Conservation (phyloP, 2,888 invertebrate genomes). For the Agrotis puta region DNA sequence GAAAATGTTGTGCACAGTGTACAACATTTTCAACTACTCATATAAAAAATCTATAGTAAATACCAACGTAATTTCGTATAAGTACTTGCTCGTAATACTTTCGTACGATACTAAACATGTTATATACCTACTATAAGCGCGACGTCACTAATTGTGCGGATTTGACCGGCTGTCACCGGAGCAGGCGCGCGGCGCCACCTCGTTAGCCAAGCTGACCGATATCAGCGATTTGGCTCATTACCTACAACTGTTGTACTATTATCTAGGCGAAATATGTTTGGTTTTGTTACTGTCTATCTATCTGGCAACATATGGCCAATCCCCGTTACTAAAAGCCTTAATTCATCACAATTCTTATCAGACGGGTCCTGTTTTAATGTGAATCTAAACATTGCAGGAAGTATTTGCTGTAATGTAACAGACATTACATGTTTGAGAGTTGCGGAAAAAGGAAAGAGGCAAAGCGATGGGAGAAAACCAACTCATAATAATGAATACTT, state of each 20-base stretch:
- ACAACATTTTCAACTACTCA: background rate
- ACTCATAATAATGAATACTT: too few relatives aligned
- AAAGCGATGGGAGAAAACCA: too few relatives aligned
- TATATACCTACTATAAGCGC: background rate
- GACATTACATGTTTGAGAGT: too few relatives aligned
- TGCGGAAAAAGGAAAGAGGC: too few relatives aligned
- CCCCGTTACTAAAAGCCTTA: too few relatives aligned
- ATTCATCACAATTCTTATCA: too few relatives aligned
- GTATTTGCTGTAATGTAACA: too few relatives aligned
- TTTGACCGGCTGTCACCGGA: conserved; percentile 13
- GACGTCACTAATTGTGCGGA: conserved; percentile 37
- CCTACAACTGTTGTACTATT: conserved; percentile 12
- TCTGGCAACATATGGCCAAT: background rate
- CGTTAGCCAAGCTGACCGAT: conserved; percentile 19
- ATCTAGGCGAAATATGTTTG: conserved; percentile 2
- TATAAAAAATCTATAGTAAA: background rate
- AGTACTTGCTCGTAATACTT: background rate
- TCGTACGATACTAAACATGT: background rate
- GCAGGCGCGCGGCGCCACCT: conserved; percentile 17
- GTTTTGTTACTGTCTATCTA: background rate
- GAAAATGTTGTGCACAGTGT: too few relatives aligned
- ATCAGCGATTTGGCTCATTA: conserved; percentile 15
- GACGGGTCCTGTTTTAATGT: too few relatives aligned
- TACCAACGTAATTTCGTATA: background rate
- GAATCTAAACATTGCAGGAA: too few relatives aligned